A percentile compares a stretch with the other conserved stretches of the same genome.
Evolutionary conservation across 2,888 invertebrate genomes (phyloP).

Genomic region (Criorhina ranunculi): DNA sequence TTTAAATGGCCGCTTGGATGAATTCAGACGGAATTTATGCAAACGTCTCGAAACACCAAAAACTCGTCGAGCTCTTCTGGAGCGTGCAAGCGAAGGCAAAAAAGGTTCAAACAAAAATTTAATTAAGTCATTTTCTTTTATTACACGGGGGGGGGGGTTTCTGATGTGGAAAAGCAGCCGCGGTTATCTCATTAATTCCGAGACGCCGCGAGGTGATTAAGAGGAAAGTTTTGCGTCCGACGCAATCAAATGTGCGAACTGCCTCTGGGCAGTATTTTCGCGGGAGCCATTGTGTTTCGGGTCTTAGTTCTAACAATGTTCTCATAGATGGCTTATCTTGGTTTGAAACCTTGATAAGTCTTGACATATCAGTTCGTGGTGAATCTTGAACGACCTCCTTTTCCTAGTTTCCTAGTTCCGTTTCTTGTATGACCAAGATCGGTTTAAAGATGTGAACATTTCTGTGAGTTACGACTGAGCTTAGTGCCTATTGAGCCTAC

Average conservation of each 20-base stretch:
- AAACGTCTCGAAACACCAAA: slow-evolving; percentile 9
- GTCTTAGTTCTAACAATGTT: no score
- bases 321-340: no score
- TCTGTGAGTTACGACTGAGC: no score
- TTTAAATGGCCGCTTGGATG: neutral
- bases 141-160: slow-evolving; percentile 1
- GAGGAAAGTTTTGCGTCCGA: neutral
- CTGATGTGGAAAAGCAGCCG: slow-evolving; percentile 35
- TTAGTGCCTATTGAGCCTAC: no score
- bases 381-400: no score
- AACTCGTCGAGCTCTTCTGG: neutral
- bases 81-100: neutral
- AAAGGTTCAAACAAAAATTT: neutral
- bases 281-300: no score
- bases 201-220: slow-evolving; percentile 37
- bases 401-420: no score
- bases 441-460: no score
- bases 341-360: no score
- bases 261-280: neutral
- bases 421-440: no score
- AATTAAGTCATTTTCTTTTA: slow-evolving; percentile 39
- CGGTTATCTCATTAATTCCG: slow-evolving; percentile 15
- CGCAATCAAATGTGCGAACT: slow-evolving; percentile 6
- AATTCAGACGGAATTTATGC: slow-evolving; percentile 3
- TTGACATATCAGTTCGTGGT: no score